Conservation (phyloP, 2,113 vertebrate genomes). For the Anoura caudifer region DNA sequence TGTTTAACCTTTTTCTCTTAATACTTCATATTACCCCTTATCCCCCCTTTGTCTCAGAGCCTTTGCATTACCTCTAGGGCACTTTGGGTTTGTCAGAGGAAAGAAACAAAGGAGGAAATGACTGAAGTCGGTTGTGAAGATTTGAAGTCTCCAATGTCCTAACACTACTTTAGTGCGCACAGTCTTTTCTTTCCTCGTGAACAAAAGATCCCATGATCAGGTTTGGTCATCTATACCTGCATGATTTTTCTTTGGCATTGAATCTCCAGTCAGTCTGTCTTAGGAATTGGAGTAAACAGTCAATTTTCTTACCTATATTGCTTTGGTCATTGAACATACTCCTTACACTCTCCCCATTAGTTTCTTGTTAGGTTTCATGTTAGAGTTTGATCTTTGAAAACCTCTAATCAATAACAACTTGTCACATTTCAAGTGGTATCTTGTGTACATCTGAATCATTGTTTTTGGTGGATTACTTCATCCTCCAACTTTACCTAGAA, state of each 20-base stretch:
- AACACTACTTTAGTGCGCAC: background rate
- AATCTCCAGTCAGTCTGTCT: background rate
- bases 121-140: background rate
- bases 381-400: slow-evolving; percentile 10
- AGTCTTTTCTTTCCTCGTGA: background rate
- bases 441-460: background rate
- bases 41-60: background rate
- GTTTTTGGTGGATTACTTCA: background rate
- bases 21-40: background rate
- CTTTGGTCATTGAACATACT: background rate
- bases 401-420: background rate
- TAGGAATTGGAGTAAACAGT: background rate
- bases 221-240: background rate
- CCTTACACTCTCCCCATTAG: background rate
- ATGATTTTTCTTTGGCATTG: background rate
- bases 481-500: background rate
- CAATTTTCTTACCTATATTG: background rate
- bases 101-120: background rate
- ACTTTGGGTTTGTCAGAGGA: background rate
- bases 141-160: background rate
- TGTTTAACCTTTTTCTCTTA: background rate
- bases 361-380: background rate
- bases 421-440: background rate
- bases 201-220: background rate
- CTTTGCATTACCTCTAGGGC: background rate